A percentile compares a stretch with the other conserved stretches of the same genome.
These are phyloP conservation scores for Ursus arctos DNA, from an alignment of 2,113 vertebrate genomes.

Conservation along the genomic window DNA sequence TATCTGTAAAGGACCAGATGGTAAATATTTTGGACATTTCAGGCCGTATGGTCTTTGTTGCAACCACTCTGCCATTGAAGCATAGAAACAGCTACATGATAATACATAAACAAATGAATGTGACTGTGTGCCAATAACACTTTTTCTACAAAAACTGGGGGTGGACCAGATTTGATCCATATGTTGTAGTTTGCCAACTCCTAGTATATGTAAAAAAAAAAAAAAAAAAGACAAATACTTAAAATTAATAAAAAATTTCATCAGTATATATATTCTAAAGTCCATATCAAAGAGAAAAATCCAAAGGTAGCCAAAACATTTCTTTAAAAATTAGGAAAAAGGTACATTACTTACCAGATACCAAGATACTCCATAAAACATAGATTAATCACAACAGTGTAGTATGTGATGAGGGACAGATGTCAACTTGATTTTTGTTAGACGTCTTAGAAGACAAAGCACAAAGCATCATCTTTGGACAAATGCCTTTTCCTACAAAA, in stretches of 20 bases:
- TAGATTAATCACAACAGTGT: not conserved
- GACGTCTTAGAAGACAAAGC: not conserved
- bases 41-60: no score
- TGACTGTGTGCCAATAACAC: not conserved
- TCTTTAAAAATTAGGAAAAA: not conserved
- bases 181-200: not conserved
- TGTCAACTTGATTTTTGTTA: not conserved
- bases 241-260: not conserved
- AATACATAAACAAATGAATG: not conserved
- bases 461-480: not conserved
- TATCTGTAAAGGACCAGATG: not conserved
- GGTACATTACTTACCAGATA: not conserved
- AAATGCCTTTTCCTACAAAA: not conserved
- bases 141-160: not conserved
- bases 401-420: not conserved
- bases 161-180: not conserved
- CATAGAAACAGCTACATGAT: not conserved
- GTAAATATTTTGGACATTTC: not conserved
- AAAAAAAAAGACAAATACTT: not conserved
- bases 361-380: not conserved
- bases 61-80: not conserved
- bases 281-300: not conserved
- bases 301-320: not conserved
- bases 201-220: not conserved
- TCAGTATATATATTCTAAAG: not conserved